Base-by-base conservation (phyloP, 1,140 invertebrate genomes). In the Leucophenga varia region DNA sequence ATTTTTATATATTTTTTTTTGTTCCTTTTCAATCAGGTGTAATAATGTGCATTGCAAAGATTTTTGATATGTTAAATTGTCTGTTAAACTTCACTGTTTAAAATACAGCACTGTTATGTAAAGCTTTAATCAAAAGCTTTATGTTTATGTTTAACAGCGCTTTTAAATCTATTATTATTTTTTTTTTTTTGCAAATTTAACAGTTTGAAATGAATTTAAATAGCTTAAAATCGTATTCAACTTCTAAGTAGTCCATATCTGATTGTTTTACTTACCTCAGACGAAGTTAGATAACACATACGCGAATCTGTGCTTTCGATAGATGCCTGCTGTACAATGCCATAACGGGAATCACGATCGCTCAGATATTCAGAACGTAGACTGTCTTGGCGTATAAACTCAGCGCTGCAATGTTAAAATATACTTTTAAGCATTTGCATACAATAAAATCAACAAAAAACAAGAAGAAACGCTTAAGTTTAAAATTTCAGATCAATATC, bases 211-310 rank as follows among this genome's bases (percentile, higher is more conserved):
- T n/a, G 22, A 34, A 8, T 34, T 41, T 13, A 14, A 53, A 56
- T 43, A 56, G 48, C 41, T 38, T 43, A 28, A 34, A 19, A 34
- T 28, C n/a, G n/a, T n/a, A n/a, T n/a, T n/a, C n/a, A n/a, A n/a
- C n/a, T n/a, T n/a, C n/a, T n/a, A n/a, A n/a, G n/a, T n/a, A n/a
- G n/a, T n/a, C n/a, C n/a, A n/a, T n/a, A n/a, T n/a, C n/a, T n/a
- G n/a, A n/a, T n/a, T n/a, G n/a, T n/a, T n/a, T n/a, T 35, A 84
- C 90, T 90, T 81, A 95, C 92, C 90, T 95, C 92, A 55, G 92
- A 95, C 43, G 91, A 95, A 53, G 92, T 95, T 69, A 95, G 82
- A 80, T 95, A 95, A 78, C 91, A 94, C 44, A 94, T 85, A 57
- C 90, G 82, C 42, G 91, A 94, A 80, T 95, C 92, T 13, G 91